phyloP scores from a whole-genome alignment of 1,140 invertebrate species.

The Drosophila tristis region DNA sequence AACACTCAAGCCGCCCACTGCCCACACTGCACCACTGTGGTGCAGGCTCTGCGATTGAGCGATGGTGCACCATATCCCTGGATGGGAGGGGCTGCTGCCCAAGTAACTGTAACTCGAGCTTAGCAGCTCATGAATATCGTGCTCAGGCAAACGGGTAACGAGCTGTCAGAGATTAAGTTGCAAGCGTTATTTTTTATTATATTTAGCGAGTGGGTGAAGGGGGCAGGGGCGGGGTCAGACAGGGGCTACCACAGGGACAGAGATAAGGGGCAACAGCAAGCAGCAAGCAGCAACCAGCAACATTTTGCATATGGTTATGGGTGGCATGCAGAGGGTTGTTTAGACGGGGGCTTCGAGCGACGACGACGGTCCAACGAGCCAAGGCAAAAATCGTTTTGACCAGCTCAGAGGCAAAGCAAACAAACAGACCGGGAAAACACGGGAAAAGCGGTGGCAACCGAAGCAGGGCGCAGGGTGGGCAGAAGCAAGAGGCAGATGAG shows the following conservation, averaged over 20 bases:
- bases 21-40: too few relatives aligned
- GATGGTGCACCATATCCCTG: constrained; percentile 2
- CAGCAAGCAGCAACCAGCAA: constrained; percentile 44
- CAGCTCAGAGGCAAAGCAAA: constrained; percentile 75
- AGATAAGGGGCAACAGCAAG: constrained; percentile 63
- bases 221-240: constrained; percentile 2
- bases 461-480: constrained; percentile 32
- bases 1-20: constrained; percentile 21
- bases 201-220: constrained; percentile 55
- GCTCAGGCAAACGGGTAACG: constrained; percentile 83
- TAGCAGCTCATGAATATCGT: constrained; percentile 82
- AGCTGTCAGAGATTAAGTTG: constrained; percentile 83
- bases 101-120: constrained; percentile 77
- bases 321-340: not conserved
- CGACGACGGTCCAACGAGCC: constrained; percentile 27
- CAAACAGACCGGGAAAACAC: constrained; percentile 35
- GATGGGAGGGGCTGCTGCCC: constrained; percentile 1
- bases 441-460: not conserved
- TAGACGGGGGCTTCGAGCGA: not conserved
- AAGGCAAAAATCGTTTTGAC: constrained; percentile 78
- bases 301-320: constrained; percentile 79
- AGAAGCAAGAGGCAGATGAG: constrained; percentile 75
- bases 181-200: constrained; percentile 83
- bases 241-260: constrained; percentile 10
- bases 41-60: constrained; percentile 21